These are phyloP conservation scores for Mythimna impura DNA, from an alignment of 2,888 invertebrate species.

Conservation along the genomic window DNA sequence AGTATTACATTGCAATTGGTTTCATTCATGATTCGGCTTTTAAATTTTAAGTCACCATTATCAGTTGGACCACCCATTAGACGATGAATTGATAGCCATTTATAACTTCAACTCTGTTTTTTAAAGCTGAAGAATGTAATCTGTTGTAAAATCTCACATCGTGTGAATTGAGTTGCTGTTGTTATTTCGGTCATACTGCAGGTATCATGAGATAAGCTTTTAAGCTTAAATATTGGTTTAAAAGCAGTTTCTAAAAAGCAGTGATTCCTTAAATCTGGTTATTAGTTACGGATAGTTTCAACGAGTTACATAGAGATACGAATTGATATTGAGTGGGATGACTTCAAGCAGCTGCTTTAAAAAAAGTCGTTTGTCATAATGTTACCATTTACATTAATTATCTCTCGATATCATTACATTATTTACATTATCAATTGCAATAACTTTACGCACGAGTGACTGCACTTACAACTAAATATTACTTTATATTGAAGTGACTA, in stretches of 20 bases:
- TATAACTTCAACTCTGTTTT: not conserved
- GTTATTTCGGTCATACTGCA: not conserved
- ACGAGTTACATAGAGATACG: not conserved
- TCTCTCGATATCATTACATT: slow-evolving; percentile 14
- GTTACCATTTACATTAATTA: slow-evolving; percentile 15
- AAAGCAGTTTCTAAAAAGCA: not conserved
- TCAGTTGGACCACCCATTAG: not conserved
- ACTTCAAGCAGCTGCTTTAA: slow-evolving; percentile 1
- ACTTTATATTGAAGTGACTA: not conserved
- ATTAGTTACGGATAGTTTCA: not conserved
- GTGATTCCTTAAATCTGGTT: not conserved
- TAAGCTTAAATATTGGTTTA: not conserved
- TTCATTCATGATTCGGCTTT: not conserved
- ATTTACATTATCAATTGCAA: slow-evolving; percentile 20
- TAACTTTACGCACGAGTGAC: slow-evolving; percentile 38
- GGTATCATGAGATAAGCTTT: not conserved
- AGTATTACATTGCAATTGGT: slow-evolving; percentile 2
- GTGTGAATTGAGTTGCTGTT: not conserved
- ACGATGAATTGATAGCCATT: not conserved
- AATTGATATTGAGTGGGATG: not conserved
- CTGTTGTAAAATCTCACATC: not conserved
- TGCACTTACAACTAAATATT: slow-evolving; percentile 2
- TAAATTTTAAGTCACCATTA: not conserved
- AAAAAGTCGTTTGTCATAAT: not conserved
- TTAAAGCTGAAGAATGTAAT: not conserved